Base-by-base conservation (phyloP, 2,113 vertebrate genomes). In the Raphicerus campestris region DNA sequence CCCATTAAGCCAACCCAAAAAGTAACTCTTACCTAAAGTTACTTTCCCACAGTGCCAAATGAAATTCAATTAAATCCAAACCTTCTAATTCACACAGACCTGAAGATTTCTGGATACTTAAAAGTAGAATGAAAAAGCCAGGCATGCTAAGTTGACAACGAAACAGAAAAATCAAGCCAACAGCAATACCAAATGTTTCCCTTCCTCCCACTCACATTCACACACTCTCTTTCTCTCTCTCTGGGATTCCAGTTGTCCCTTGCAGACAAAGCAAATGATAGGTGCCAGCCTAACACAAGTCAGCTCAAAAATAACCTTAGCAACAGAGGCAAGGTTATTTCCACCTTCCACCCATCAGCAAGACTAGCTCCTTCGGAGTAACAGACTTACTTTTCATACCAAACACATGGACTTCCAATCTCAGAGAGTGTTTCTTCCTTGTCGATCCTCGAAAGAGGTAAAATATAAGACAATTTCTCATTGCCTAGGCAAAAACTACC, bases 41-140 rank as follows among this genome's bases (percentile, higher is more conserved):
- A 56, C 96, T 81, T 91, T 94, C 22, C 51, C 55, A 24, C 47
- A 51, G 17, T 63, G 51, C 47, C 94, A 96, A 96, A 80, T 53
- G 58, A 93, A 95, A 89, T 89, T 53, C 73, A 56, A 35, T 73
- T 85, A 95, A 89, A 91, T 51, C 22, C 85, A 42, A 89, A 89
- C 56, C 39, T 53, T 88, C 92, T 87, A 91, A 95, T 78, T 97
- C 85, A 95, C 66, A 70, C 55, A 95, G 51, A 82, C 91, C 86
- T 94, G 51, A 85, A 73, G 55, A 91, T 17, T 86, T 96, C 66
- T 91, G 30, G 81, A 93, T 91, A 86, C 61, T 87, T 86, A 91
- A 87, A 81, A 85, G 20, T 78, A 91, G 73, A 95, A 82, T 77
- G 47, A 84, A 94, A 95, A 95, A 60, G 35, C 30, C 61, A 87